These are phyloP conservation scores for Cervus canadensis DNA, from an alignment of 2,113 vertebrate species.

Conservation along the genomic window DNA sequence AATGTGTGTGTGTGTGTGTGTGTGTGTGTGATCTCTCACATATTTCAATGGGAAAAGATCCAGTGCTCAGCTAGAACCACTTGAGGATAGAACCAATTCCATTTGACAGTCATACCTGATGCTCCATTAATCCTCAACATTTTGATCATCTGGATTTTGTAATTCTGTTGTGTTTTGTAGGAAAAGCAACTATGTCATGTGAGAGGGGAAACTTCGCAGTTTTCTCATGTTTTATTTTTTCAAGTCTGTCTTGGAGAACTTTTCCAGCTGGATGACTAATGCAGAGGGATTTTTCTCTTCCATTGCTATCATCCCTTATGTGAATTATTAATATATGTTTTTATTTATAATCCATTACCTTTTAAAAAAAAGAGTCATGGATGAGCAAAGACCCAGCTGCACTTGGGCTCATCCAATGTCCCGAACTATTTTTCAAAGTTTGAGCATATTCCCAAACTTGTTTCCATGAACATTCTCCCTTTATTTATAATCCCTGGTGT, in stretches of 20 bases:
- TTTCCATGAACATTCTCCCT: conserved; percentile 50
- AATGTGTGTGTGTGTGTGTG: neutral
- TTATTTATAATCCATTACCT: conserved; percentile 65
- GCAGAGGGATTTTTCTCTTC: conserved; percentile 39
- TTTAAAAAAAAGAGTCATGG: conserved; percentile 32
- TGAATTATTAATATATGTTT: conserved; percentile 66
- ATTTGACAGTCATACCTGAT: neutral
- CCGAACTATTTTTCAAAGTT: conserved; percentile 51
- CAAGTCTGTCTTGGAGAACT: conserved; percentile 17
- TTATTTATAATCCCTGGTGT: conserved; percentile 65
- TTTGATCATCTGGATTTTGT: conserved; percentile 42
- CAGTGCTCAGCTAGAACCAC: neutral
- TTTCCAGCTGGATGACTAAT: conserved; percentile 61
- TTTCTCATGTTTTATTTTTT: conserved; percentile 48
- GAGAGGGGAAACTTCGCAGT: neutral
- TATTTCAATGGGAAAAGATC: neutral
- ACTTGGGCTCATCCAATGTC: conserved; percentile 41
- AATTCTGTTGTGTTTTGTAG: conserved; percentile 20
- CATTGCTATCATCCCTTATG: conserved; percentile 23
- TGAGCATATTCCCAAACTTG: conserved; percentile 48
- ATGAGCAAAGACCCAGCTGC: conserved; percentile 66
- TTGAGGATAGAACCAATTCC: neutral
- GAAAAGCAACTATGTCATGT: conserved; percentile 21
- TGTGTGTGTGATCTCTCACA: neutral
- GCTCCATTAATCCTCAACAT: neutral